Base-by-base conservation (phyloP, 2,797 vertebrate genomes). In the Merluccius polli region DNA sequence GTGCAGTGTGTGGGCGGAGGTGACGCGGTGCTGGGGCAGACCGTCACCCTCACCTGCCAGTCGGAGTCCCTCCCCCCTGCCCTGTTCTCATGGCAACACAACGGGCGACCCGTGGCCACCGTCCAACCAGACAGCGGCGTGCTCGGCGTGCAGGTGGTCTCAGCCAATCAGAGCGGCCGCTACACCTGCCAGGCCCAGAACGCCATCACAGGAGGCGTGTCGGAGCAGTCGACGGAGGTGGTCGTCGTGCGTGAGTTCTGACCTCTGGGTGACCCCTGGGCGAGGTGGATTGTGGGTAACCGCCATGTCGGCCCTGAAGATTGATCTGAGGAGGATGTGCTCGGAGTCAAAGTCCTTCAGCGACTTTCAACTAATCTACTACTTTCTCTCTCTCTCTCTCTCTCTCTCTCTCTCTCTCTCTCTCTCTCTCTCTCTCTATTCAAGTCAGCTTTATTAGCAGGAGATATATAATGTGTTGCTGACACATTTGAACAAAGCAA, bases 241-340 rank as follows among this genome's bases (percentile, higher is more conserved):
- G 74, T 84, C n/a, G 3, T 94, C 9, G 92, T 93, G 2, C 89
- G 94, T 94, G 91, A 94, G 94, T 93, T 80, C 82, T 83, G 82
- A 79, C 2, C 75, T 15, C 29, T 69, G 67, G 29, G 27, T 73
- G 85, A 81, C 84, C 84, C 77, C 82, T 79, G 44, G 67, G 4
- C 8, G 27, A 31, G 15, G 74, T 83, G 88, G 29, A 6, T 32
- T 32, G 89, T 77, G 72, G 83, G 86, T 88, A 79, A 82, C 87
- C 29, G 6, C 30, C 31, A 18, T 70, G 15, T 21, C 18, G 32
- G 12, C 82, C 75, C 71, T 75, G 78, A 82, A 87, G 88, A 93
- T 86, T 79, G 88, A 92, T 89, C 81, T 80, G 80, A 48, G 82
- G 81, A 79, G 87, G 85, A 85, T 85, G 85, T 88, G 86, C 83